Base-by-base conservation (phyloP, 1,140 invertebrate species). In the Camponotus vicinus region DNA sequence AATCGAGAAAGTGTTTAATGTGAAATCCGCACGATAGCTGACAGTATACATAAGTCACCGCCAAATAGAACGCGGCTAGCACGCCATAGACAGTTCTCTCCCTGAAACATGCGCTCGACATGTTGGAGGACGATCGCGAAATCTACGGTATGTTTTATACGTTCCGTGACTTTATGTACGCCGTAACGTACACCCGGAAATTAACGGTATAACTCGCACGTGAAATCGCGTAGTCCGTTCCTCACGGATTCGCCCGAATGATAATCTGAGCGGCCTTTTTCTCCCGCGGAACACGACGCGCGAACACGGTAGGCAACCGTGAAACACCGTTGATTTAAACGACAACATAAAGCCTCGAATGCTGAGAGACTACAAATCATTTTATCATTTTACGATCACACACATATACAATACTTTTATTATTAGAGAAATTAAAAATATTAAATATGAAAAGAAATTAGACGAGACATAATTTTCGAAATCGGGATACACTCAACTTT, bases 1-100 rank as follows among this genome's bases (percentile, higher is more conserved):
- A 89, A 91, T 90, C 84, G 91, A 90, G 90, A 92, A 92, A 92
- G 89, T 91, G 85, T 78, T 91, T 91, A 87, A 90, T 84, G 71
- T 75, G 83, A 86, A 63, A 71, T 75, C 55, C 63, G 63, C 11
- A 80, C 71, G 82, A 82, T 45, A 75, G 82, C 57, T 69, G 67
- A 69, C 75, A 86, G 78, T 59, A 27, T 27, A 45, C 85, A 86
- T 87, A 87, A 90, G 83, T 86, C 70, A 90, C 79, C 67, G 86
- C 76, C 37, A 27, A 61, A 69, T 34, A 40, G 64, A 80, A 80
- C 77, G 77, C n/a, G 45, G 18, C 27, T 57, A 67, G 78, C 79
- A 75, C 79, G 79, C 69, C 40, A 83, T 83, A 69, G 79, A 61
- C 55, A 37, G 69, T 21, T 63, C 40, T 27, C 37, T 49, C 69